A percentile compares a stretch with the other conserved stretches of the same genome.
phyloP scores from a whole-genome alignment of 2,888 invertebrate genomes.

The Dicyrtoma fusca region DNA sequence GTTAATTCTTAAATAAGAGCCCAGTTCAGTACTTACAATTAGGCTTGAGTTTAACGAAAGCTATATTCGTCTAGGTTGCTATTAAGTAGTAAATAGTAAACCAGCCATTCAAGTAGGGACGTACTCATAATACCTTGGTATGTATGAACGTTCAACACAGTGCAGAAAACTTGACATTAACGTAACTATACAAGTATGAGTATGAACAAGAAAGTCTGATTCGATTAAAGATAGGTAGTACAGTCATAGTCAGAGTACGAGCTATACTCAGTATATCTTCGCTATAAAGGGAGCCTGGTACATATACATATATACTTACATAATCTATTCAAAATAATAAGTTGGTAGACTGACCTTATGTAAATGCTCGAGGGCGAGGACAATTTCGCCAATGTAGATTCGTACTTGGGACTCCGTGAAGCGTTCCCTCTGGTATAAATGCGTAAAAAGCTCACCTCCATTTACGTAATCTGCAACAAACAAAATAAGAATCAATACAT shows the following conservation, averaged over 20 bases:
- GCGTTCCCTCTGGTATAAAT: conserved; percentile 89
- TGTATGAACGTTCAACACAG: too few species aligned
- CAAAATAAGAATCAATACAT: conserved; percentile 41
- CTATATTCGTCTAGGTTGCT: too few species aligned
- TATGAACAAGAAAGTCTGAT: not conserved
- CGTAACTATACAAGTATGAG: too few species aligned
- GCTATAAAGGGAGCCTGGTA: not conserved
- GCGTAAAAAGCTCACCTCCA: conserved; percentile 96
- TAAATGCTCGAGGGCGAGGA: conserved; percentile 90
- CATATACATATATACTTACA: too few species aligned
- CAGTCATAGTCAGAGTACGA: not conserved
- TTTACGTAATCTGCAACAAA: conserved; percentile 86
- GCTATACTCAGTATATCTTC: not conserved
- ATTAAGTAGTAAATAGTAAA: too few species aligned
- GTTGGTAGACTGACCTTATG: conserved; percentile 72
- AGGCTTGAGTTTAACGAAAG: too few species aligned
- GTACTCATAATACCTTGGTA: too few species aligned
- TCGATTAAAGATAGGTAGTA: not conserved
- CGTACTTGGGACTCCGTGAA: conserved; percentile 88
- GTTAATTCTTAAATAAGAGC: too few species aligned
- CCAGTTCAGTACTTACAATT: too few species aligned
- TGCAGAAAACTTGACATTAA: too few species aligned
- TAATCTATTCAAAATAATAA: not conserved
- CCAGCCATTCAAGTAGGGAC: too few species aligned
- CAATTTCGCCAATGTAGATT: conserved; percentile 94